A percentile compares a stretch with the other conserved stretches of the same genome.
Conservation (phyloP, 1,140 invertebrate species). For the Zaprionus nigranus region DNA sequence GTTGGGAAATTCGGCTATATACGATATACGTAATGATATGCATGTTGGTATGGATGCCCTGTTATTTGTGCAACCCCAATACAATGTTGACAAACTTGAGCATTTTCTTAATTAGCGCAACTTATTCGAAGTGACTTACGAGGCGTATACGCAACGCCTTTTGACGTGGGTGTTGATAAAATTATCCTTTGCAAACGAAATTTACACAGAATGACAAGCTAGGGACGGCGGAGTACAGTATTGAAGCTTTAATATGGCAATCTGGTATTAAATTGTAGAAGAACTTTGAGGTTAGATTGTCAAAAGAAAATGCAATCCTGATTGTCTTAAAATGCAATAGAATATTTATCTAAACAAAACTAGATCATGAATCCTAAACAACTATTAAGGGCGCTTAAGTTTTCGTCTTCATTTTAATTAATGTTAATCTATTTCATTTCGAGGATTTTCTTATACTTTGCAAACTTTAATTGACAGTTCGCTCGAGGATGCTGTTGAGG, state of each 20-base stretch:
- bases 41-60: not conserved
- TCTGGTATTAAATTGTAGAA: not conserved
- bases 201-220: not conserved
- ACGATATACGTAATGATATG: not conserved
- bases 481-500: not conserved
- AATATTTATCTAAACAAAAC: not conserved
- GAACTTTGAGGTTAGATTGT: not conserved
- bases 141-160: slow-evolving; percentile 10
- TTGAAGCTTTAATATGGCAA: not conserved
- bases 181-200: not conserved
- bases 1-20: not conserved
- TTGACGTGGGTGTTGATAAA: not conserved
- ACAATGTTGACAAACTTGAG: slow-evolving; percentile 16
- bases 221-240: not conserved
- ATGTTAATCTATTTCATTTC: slow-evolving; percentile 8
- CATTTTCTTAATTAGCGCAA: slow-evolving; percentile 8
- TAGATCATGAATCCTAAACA: not conserved
- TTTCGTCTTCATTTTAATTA: slow-evolving; percentile 10
- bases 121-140: slow-evolving; percentile 6
- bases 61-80: not conserved
- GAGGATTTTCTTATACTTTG: not conserved
- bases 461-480: slow-evolving; percentile 9
- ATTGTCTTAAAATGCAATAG: not conserved
- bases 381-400: not conserved
- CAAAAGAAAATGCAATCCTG: not conserved